Percentiles rank a stretch among this genome's conserved stretches.
Conservation (phyloP, 1,140 invertebrate genomes). For the Aphis gossypii region DNA sequence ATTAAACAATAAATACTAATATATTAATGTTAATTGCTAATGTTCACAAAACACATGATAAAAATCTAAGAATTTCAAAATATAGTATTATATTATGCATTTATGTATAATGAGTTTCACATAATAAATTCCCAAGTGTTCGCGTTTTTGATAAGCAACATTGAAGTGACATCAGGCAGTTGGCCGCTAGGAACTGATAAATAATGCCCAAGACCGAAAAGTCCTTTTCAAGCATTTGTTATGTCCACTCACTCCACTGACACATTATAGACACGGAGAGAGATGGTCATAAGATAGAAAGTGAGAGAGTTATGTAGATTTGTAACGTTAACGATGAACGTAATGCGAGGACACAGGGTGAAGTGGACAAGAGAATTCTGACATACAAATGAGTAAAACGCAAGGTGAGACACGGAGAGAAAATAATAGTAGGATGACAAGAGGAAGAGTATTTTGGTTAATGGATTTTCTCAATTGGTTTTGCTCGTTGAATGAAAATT, state of each 20-base stretch:
- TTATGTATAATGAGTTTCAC: neutral
- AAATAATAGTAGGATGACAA: neutral
- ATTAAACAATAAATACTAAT: neutral
- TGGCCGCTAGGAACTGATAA: neutral
- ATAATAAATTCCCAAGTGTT: neutral
- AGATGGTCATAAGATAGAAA: neutral
- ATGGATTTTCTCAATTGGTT: slow-evolving; percentile 16
- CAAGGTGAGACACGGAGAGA: neutral
- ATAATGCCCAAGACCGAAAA: neutral
- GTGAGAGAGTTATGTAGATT: neutral
- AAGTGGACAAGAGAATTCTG: neutral
- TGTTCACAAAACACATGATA: neutral
- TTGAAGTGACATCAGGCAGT: neutral
- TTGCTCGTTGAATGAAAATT: neutral
- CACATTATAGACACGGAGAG: neutral
- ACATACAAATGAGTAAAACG: neutral
- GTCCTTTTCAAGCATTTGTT: neutral
- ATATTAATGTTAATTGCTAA: neutral
- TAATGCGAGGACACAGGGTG: neutral
- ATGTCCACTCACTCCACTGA: neutral
- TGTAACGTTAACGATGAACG: neutral
- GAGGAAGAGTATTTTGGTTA: neutral
- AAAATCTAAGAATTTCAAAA: neutral
- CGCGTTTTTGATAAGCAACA: neutral
- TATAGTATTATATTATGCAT: neutral